phyloP scores from a whole-genome alignment of 2,113 vertebrate genomes.

The Zingel zingel region DNA sequence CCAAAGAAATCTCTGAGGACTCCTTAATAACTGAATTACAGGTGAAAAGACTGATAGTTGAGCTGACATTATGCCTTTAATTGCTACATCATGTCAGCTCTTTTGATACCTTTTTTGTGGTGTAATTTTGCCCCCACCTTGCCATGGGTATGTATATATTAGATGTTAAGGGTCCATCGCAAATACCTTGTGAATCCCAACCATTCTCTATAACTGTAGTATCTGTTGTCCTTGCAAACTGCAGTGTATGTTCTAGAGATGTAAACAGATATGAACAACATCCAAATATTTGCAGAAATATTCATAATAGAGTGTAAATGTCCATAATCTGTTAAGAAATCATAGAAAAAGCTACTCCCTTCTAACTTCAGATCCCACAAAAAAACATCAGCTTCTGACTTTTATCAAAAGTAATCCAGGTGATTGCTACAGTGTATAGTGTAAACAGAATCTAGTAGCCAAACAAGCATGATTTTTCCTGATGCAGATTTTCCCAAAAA shows the following conservation, averaged over 20 bases:
- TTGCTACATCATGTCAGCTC: background rate
- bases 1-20: background rate
- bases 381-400: no score
- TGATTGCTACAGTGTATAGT: no score
- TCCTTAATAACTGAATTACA: constrained; percentile 6
- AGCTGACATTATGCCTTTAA: constrained; percentile 7
- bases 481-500: no score
- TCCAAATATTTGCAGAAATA: background rate
- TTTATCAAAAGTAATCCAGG: no score
- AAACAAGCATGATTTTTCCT: no score
- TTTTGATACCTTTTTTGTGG: background rate
- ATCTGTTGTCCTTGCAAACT: background rate
- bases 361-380: background rate
- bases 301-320: background rate
- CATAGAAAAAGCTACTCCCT: background rate
- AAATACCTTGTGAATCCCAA: background rate
- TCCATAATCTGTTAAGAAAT: background rate
- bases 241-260: background rate
- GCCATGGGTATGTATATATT: background rate
- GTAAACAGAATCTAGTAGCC: no score
- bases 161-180: background rate
- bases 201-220: background rate
- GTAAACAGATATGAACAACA: background rate
- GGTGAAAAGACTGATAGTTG: constrained; percentile 23
- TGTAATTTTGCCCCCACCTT: no score